Percentiles rank a stretch among this genome's conserved stretches.
Conservation (phyloP, 2,113 vertebrate species). For the Trogon melanurus region DNA sequence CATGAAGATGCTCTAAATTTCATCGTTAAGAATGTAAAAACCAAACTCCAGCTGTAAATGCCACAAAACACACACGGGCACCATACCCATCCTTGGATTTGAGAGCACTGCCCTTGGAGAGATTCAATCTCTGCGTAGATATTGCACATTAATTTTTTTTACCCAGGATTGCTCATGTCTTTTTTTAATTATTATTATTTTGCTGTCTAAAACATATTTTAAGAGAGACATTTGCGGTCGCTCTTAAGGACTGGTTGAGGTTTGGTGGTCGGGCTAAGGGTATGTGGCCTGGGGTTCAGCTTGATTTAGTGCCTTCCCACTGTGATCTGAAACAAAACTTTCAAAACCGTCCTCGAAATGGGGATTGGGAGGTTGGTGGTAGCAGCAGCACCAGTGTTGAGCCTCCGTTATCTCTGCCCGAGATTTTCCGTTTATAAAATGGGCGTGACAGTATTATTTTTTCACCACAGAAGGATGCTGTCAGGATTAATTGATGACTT, state of each 20-base stretch:
- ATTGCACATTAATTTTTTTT: background rate
- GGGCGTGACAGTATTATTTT: conserved; percentile 35
- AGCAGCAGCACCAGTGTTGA: background rate
- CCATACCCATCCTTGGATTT: background rate
- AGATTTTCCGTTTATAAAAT: conserved; percentile 18
- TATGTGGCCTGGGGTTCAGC: background rate
- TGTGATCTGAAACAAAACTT: background rate
- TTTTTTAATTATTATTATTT: background rate
- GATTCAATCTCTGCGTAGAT: background rate
- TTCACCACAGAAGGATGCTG: conserved; percentile 64
- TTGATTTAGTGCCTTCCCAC: background rate
- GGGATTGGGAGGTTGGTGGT: background rate
- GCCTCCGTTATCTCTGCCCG: background rate
- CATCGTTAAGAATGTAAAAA: background rate
- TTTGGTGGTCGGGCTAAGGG: background rate
- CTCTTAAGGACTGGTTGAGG: background rate
- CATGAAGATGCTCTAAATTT: conserved; percentile 4
- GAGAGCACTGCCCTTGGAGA: background rate
- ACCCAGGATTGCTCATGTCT: background rate
- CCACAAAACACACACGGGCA: background rate
- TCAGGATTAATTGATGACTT: conserved; percentile 62
- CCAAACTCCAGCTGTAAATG: background rate
- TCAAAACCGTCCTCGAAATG: background rate
- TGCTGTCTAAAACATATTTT: background rate
- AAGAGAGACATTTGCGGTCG: background rate